Evolutionary conservation across 2,888 invertebrate species (phyloP).

Genomic region (Taenaris catops): DNA sequence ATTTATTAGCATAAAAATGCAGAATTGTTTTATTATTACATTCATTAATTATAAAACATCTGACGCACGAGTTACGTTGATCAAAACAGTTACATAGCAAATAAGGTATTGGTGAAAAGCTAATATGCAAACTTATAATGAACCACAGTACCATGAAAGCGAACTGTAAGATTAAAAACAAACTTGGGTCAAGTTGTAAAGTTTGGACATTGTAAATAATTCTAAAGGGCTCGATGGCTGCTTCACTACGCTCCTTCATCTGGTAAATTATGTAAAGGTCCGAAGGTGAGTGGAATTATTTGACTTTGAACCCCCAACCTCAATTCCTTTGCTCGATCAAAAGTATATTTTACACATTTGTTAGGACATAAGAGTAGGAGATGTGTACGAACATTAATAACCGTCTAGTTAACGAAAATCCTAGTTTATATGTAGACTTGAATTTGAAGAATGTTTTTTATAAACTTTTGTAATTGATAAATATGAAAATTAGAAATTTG

Average conservation of each 20-base stretch:
- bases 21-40: constrained; percentile 15
- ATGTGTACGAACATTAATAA: too few species aligned
- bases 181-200: constrained; percentile 26
- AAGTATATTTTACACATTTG: too few species aligned
- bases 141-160: constrained; percentile 10
- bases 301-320: constrained; percentile 1
- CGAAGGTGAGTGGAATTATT: constrained; percentile 23
- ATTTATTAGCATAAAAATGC: constrained; percentile 11
- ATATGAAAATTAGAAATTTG: too few species aligned
- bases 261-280: constrained; percentile 32
- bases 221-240: constrained; percentile 35
- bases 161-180: constrained; percentile 21
- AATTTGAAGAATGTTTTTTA: too few species aligned
- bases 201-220: constrained; percentile 42
- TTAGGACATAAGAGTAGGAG: too few species aligned
- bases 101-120: too few species aligned
- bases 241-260: constrained; percentile 33
- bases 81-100: constrained; percentile 20
- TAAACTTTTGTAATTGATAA: too few species aligned
- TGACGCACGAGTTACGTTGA: constrained; percentile 17
- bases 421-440: too few species aligned
- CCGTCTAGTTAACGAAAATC: too few species aligned
- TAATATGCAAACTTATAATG: constrained; percentile 9
- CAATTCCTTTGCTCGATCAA: too few species aligned
- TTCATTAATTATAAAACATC: constrained; percentile 22